Evolutionary conservation across 2,113 vertebrate genomes (phyloP).

Genomic region (Pedionomus torquatus): DNA sequence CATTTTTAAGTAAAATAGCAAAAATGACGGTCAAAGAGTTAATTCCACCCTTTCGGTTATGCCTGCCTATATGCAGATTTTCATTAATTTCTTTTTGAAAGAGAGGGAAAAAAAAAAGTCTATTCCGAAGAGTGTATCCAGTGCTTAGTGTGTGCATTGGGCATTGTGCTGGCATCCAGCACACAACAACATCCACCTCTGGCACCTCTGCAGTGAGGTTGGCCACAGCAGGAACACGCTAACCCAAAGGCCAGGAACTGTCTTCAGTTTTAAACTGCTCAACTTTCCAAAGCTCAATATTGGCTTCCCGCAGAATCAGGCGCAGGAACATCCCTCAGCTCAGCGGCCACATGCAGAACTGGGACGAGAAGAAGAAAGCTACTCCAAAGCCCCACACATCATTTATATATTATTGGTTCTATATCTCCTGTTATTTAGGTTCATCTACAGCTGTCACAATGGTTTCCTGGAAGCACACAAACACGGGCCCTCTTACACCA

Average conservation of each 20-base stretch:
- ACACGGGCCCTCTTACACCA: neutral
- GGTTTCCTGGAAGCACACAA: slow-evolving; percentile 23
- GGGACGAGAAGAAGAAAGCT: neutral
- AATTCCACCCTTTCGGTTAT: neutral
- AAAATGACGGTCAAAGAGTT: neutral
- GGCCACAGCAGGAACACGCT: neutral
- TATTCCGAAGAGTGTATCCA: neutral
- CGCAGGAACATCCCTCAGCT: fast-evolving
- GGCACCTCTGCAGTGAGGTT: neutral
- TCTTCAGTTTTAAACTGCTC: neutral
- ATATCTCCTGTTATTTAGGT: neutral
- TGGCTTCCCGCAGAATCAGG: neutral
- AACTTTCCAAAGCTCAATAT: neutral
- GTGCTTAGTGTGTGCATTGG: neutral
- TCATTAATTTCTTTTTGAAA: neutral
- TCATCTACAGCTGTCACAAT: neutral
- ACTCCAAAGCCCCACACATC: neutral
- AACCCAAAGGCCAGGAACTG: neutral
- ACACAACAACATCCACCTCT: neutral
- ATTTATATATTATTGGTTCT: neutral
- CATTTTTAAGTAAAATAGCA: neutral
- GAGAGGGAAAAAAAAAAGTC: neutral
- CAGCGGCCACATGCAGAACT: neutral
- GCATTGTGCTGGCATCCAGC: neutral
- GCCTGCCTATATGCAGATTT: neutral